Evolutionary conservation across 2,888 invertebrate genomes (phyloP).

Genomic region (Clepsis dumicolana): DNA sequence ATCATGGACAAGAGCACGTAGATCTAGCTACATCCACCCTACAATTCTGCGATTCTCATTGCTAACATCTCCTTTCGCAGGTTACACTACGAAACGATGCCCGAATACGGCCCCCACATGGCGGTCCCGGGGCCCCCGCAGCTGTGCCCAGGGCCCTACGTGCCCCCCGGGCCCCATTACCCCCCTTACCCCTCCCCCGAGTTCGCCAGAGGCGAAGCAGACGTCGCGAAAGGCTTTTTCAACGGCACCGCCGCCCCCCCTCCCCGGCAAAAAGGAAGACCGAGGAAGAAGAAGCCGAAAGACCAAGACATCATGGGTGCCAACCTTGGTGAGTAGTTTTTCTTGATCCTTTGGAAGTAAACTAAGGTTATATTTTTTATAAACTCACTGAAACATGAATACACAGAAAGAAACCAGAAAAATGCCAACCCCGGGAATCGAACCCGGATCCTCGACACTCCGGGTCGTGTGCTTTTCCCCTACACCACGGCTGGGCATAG

Average conservation of each 20-base stretch:
- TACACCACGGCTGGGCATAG: too few relatives aligned
- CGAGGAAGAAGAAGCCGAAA: conserved; percentile 96
- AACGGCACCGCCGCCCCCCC: conserved; percentile 85
- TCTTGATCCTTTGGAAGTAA: too few relatives aligned
- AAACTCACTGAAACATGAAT: too few relatives aligned
- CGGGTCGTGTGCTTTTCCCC: too few relatives aligned
- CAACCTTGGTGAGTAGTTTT: conserved; percentile 90
- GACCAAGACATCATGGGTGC: conserved; percentile 95
- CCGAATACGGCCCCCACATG: conserved; percentile 85
- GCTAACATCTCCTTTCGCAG: conserved; percentile 58
- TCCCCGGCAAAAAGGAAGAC: conserved; percentile 97
- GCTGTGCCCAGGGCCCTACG: conserved; percentile 85
- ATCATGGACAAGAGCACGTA: too few relatives aligned
- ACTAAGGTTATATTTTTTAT: too few relatives aligned
- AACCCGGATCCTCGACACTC: too few relatives aligned
- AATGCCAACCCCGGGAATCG: too few relatives aligned
- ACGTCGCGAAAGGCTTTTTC: conserved; percentile 85
- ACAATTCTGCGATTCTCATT: too few relatives aligned
- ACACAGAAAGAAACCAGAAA: too few relatives aligned
- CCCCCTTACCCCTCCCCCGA: conserved; percentile 87
- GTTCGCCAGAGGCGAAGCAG: conserved; percentile 82
- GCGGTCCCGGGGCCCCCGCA: conserved; percentile 86
- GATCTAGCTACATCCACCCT: too few relatives aligned
- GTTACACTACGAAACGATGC: conserved; percentile 84
- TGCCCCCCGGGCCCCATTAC: conserved; percentile 78